These are phyloP conservation scores for Holacanthus passer DNA, from an alignment of 2,113 vertebrate species.

Conservation along the genomic window DNA sequence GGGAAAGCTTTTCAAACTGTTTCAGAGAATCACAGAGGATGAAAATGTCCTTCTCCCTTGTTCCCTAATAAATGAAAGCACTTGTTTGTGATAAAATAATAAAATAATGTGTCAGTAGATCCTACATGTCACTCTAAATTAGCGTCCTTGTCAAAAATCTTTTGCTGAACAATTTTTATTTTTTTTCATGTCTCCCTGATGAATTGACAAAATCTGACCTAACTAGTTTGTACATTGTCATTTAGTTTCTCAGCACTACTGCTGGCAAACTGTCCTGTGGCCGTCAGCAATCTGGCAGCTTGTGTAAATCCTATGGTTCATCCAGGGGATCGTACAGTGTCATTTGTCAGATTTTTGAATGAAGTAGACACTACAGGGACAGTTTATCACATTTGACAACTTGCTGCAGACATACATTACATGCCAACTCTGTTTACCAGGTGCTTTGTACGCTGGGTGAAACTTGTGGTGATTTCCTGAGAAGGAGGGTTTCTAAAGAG, in stretches of 20 bases:
- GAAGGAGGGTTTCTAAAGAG: constrained; percentile 91
- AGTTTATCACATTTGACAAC: not conserved
- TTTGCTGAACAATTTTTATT: not conserved
- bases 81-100: constrained; percentile 8
- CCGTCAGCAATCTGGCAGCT: not conserved
- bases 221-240: not conserved
- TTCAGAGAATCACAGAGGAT: not conserved
- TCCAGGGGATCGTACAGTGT: not conserved
- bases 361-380: rapidly evolving
- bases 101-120: constrained; percentile 1
- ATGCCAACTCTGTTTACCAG: constrained; percentile 75
- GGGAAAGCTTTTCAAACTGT: not conserved
- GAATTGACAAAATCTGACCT: not conserved
- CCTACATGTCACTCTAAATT: constrained; percentile 5
- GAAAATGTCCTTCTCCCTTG: not conserved
- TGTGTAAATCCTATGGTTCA: not conserved
- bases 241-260: not conserved
- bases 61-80: not conserved
- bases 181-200: not conserved
- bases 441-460: constrained; percentile 89
- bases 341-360: not conserved
- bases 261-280: not conserved
- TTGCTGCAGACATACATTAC: not conserved
- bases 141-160: constrained; percentile 8
- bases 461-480: constrained; percentile 90